Conservation (phyloP, 1,140 invertebrate genomes). For the Cherax quadricarinatus region DNA sequence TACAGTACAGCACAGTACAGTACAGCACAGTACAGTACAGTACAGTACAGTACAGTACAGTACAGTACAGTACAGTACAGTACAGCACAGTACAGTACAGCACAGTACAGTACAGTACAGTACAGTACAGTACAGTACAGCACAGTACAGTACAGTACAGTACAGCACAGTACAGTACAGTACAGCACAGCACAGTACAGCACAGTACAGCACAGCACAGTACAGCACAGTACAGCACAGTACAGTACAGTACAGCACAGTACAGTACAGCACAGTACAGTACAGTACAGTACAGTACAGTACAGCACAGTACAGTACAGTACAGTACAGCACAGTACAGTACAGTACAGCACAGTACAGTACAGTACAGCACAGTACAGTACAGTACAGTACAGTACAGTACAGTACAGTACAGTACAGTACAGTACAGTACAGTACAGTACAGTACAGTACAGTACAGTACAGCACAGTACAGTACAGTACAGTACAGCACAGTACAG, state of each 20-base stretch:
- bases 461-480: slow-evolving; percentile 70
- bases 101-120: slow-evolving; percentile 15
- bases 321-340: slow-evolving; percentile 65
- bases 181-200: slow-evolving; percentile 6
- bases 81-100: slow-evolving; percentile 37
- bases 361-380: slow-evolving; percentile 67
- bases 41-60: slow-evolving; percentile 27
- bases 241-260: slow-evolving; percentile 13
- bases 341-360: slow-evolving; percentile 65
- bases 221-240: slow-evolving; percentile 11
- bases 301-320: slow-evolving; percentile 68
- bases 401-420: slow-evolving; percentile 68
- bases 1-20: slow-evolving; percentile 25
- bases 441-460: slow-evolving; percentile 68
- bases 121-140: slow-evolving; percentile 33
- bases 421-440: slow-evolving; percentile 59
- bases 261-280: slow-evolving; percentile 14
- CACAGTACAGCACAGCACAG: slow-evolving; percentile 1
- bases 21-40: slow-evolving; percentile 29
- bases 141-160: slow-evolving; percentile 11
- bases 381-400: slow-evolving; percentile 66
- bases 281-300: slow-evolving; percentile 44
- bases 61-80: slow-evolving; percentile 20
- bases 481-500: slow-evolving; percentile 73
- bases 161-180: not conserved